Evolutionary conservation across 2,888 invertebrate species (phyloP).

Genomic region (Hydriomena furcata): DNA sequence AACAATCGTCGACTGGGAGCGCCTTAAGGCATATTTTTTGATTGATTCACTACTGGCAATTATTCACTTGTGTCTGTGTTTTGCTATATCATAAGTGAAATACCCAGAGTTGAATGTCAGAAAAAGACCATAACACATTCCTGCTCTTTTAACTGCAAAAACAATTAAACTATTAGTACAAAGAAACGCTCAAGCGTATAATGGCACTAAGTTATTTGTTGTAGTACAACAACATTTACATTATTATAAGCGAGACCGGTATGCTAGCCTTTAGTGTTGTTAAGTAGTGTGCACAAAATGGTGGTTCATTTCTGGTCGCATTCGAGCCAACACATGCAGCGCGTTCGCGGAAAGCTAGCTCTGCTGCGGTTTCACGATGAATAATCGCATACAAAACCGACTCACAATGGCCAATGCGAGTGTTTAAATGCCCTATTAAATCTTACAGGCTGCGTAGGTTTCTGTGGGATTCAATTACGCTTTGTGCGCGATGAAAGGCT

Average conservation of each 20-base stretch:
- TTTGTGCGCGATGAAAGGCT: conserved; percentile 81
- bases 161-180: conserved; percentile 27
- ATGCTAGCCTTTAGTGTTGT: conserved; percentile 49
- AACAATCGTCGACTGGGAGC: too few relatives aligned
- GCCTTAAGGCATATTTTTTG: too few relatives aligned
- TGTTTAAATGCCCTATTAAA: conserved; percentile 84
- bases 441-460: conserved; percentile 81
- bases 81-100: background rate
- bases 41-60: too few relatives aligned
- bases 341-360: conserved; percentile 71
- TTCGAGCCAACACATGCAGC: conserved; percentile 65
- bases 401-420: conserved; percentile 82
- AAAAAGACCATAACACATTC: conserved; percentile 11
- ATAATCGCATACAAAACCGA: conserved; percentile 79
- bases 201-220: conserved; percentile 26
- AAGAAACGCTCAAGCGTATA: conserved; percentile 23
- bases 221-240: conserved; percentile 42
- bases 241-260: conserved; percentile 43
- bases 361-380: conserved; percentile 71
- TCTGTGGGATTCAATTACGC: conserved; percentile 83
- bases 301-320: conserved; percentile 56
- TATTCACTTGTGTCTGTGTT: too few relatives aligned
- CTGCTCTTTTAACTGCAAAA: conserved; percentile 19
- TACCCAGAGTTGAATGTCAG: conserved; percentile 1
- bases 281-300: conserved; percentile 49